Base-by-base conservation (phyloP, 1,140 invertebrate species). In the Lasioglossum baleicum region DNA sequence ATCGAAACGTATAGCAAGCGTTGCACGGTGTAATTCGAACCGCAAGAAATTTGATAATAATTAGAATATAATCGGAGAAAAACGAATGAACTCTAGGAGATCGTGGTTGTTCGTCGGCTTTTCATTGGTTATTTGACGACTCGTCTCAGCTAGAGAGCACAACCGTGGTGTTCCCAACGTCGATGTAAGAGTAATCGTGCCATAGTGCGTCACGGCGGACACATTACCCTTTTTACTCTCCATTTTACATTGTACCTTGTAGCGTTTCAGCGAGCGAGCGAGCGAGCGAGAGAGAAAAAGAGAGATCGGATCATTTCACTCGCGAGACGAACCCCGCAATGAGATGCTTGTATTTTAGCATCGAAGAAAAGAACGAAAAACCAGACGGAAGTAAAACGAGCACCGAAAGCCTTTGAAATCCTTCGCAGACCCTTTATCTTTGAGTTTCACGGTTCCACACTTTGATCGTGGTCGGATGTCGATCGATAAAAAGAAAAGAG, bases 141-240 rank as follows among this genome's bases (percentile, higher is more conserved):
- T 48, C 78, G 78, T 56, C 60, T 64, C 68, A 76, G 66, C 66
- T 76, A 81, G 48, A 81, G 76, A 70, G 73, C 69, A 69, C 56
- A 48, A 75, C 56, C 51, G 51, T 40, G 64, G 10, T 76, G 69
- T 76, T 64, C 77, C 60, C n/a, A 26, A 11, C 58, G 26, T 80
- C 68, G 64, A 66, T 35, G 61, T 64, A 56, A 75, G 53, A 53
- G 56, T 31, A 77, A 77, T 81, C 61, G 80, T 81, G 80, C 75
- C 80, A 81, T 81, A 81, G 58, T 53, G 22, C 64, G 40, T 71
- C 20, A 68, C 67, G 17, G 44, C 56, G 75, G 69, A 69, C 42
- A 11, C 48, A 31, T 58, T 51, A 40, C 31, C 26, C 63, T 58
- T 78, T 78, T 79, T 79, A 79, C 40, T 31, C 2, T 56, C 51